These are phyloP conservation scores for Blera fallax DNA, from an alignment of 2,888 invertebrate species.

Conservation along the genomic window DNA sequence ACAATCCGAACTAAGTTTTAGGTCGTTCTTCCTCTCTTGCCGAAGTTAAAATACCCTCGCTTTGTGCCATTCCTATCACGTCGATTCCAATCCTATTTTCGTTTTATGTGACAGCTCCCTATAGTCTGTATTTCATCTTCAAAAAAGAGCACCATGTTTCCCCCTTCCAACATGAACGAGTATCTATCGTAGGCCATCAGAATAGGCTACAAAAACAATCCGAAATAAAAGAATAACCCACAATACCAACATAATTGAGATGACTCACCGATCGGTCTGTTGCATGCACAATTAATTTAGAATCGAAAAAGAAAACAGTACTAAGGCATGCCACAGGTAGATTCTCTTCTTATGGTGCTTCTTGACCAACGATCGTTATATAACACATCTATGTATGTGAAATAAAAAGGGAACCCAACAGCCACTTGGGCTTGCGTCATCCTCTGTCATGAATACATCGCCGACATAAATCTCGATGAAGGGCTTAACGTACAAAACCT, in stretches of 20 bases:
- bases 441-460: constrained; percentile 1
- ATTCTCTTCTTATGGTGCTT: not conserved
- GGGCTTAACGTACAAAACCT: constrained; percentile 26
- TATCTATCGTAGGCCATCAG: not conserved
- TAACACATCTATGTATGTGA: constrained; percentile 21
- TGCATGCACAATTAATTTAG: constrained; percentile 43
- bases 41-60: too few relatives aligned
- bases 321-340: constrained; percentile 13
- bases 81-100: too few relatives aligned
- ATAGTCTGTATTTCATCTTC: too few relatives aligned
- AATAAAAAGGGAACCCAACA: constrained; percentile 6
- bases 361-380: constrained; percentile 22
- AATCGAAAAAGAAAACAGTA: not conserved
- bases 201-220: not conserved
- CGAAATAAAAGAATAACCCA: constrained; percentile 12
- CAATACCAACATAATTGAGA: not conserved
- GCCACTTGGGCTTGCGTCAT: constrained; percentile 21
- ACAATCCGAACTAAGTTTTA: too few relatives aligned
- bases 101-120: too few relatives aligned
- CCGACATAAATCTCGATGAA: constrained; percentile 12
- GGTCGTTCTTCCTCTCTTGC: too few relatives aligned
- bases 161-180: not conserved
- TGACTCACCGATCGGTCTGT: constrained; percentile 36
- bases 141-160: too few relatives aligned
- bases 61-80: too few relatives aligned